These are phyloP conservation scores for Linyphia triangularis DNA, from an alignment of 2,888 invertebrate species.

Conservation along the genomic window DNA sequence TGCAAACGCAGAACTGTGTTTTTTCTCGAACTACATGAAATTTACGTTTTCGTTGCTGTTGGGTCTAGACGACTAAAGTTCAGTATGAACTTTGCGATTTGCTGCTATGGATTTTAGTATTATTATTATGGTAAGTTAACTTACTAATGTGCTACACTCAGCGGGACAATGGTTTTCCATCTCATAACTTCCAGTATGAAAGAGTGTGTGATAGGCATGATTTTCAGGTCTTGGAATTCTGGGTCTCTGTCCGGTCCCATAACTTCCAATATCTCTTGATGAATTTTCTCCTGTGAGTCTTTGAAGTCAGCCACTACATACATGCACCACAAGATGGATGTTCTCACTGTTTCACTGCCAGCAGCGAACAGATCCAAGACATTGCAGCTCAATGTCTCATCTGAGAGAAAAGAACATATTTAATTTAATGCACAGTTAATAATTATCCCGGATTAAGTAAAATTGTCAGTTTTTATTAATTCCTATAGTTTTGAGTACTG, in stretches of 20 bases:
- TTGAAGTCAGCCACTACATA: conserved; percentile 83
- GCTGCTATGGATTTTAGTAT: too few species aligned
- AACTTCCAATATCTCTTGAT: conserved; percentile 83
- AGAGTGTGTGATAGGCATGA: conserved; percentile 90
- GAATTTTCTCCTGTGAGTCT: conserved; percentile 83
- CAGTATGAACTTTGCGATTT: too few species aligned
- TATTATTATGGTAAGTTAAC: too few species aligned
- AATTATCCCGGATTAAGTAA: too few species aligned
- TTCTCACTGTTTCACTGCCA: conserved; percentile 75
- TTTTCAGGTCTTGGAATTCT: conserved; percentile 83
- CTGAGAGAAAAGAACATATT: too few species aligned
- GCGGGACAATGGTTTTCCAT: conserved; percentile 82
- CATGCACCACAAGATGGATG: conserved; percentile 79
- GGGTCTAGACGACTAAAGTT: too few species aligned
- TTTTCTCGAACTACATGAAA: too few species aligned
- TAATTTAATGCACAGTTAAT: too few species aligned
- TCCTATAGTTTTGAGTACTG: too few species aligned
- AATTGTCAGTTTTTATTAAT: too few species aligned
- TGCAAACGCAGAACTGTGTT: too few species aligned
- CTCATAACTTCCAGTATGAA: conserved; percentile 88
- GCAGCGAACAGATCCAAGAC: conserved; percentile 68
- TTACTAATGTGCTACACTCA: conserved; percentile 71
- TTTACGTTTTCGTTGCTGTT: too few species aligned
- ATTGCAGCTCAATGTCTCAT: conserved; percentile 54
- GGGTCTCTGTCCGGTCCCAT: conserved; percentile 83